Evolutionary conservation across 2,888 invertebrate genomes (phyloP), one percentile per base, ranked within the genome.

Genomic region (Rotaria macrura): DNA sequence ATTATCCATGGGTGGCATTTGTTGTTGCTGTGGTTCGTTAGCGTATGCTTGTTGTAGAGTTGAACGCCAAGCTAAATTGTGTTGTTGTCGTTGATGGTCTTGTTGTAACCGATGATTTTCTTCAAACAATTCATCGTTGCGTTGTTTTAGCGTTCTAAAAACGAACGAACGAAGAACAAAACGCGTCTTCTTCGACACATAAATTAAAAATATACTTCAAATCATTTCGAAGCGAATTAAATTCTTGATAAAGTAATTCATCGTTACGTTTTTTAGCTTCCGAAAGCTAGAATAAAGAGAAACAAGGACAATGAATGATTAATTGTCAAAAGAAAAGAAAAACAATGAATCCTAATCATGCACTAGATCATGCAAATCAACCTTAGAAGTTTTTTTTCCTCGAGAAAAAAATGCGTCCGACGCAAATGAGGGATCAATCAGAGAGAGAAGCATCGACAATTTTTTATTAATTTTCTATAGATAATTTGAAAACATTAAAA

Each of bases 121-220:
- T 55, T 85, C 83, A 54, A 85, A 55, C n/a, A 85, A 47, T 83
- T 85, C 83, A 83, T 74, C 47, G 47, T 85, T 85, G 83, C 57
- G 43, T 47, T 57, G 83, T 83, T 85, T 85, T 12, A 85, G 43
- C 57, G 47, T 57, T 83, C 85, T 85, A 29, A 34, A n/a, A 47
- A 83, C 17, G 0, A 49, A 49, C 17, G 47, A 47, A 49, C 3
- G 14, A 49, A 49, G 17, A 49, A 47, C 47, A 47, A 47, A 49
- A 49, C 14, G 49, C 49, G 17, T 49, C 10, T 29, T 57, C 12
- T 57, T 57, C 10, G n/a, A 47, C 14, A 47, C 1, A 47, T 6
- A 9, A 47, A 47, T 47, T 29, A 10, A 12, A 65, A 65, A 65
- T 65, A 65, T 65, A 65, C 65, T 65, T 65, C 20, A 65, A 34